Evolutionary conservation across 2,797 vertebrate genomes (phyloP), one percentile per base, ranked within the genome.

Genomic region (Artibeus jamaicensis): DNA sequence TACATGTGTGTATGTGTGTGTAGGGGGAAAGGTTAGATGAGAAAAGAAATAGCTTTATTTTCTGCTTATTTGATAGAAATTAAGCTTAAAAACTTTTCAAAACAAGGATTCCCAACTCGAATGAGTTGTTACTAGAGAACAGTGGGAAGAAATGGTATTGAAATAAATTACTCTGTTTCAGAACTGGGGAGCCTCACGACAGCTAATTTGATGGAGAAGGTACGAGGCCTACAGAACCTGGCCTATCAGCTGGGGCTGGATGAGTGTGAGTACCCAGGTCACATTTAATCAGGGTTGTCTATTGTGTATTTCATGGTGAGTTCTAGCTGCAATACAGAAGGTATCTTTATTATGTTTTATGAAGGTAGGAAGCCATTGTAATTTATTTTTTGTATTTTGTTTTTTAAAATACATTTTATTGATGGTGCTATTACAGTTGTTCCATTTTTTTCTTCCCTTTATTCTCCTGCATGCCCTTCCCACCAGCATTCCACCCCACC

Each of bases 191-290:
- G 99, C 98, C 99, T 99, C 96, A 99, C 99, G 70, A 99, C 99
- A 87, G 99, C 99, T 95, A 99, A 99, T 97, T 98, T 99, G 97
- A 99, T 99, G 99, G 99, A 99, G 98, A 99, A 99, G 96, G 99
- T 99, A 93, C 99, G 99, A 98, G 99, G 99, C 24, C 98, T 99
- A 86, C 99, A 99, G 98, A 99, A 99, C 98, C 98, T 99, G 89
- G 99, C 99, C 55, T 99, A 99, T 96, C 99, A 99, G 96, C 98
- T 99, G 98, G 99, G 99, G 39, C 98, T 99, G 95, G 99, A 99
- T 98, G 99, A 99, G 98, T 99, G 99, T 99, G 98, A 99, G 99
- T 99, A 98, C 59, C 84, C 77, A 39, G 21, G 42, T 91, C 74
- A 71, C n/a, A 50, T 94, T 93, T 92, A 68, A 71, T 95, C 59